A percentile compares a stretch with the other conserved stretches of the same genome.
These are phyloP conservation scores for Varanus komodoensis DNA, from an alignment of 2,113 vertebrate species.

Conservation along the genomic window DNA sequence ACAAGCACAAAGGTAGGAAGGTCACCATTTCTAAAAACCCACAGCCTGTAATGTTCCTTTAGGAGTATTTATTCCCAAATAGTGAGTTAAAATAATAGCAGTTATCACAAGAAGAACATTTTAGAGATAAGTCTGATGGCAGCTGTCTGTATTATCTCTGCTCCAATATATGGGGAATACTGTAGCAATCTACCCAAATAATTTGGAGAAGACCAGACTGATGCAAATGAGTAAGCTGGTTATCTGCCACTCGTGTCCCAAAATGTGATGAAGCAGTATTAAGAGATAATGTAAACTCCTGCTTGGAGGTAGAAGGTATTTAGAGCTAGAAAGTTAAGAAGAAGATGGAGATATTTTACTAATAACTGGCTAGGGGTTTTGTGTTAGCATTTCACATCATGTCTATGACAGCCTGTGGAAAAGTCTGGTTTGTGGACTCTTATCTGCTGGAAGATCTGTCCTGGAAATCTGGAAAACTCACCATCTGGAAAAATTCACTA, in stretches of 20 bases:
- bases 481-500: too few relatives aligned
- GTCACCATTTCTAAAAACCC: neutral
- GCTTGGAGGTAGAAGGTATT: constrained; percentile 9
- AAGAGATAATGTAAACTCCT: constrained; percentile 6
- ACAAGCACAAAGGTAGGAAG: neutral
- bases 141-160: neutral
- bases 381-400: neutral
- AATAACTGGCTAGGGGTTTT: too few relatives aligned
- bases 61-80: neutral
- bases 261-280: constrained; percentile 1
- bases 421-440: neutral
- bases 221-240: neutral
- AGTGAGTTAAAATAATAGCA: neutral
- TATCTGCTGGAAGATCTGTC: neutral
- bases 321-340: neutral
- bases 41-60: too few relatives aligned
- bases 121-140: neutral
- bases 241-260: neutral
- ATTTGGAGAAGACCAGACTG: neutral
- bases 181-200: neutral
- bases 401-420: neutral
- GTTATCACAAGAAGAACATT: too few relatives aligned
- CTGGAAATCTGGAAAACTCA: too few relatives aligned
- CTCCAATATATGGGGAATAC: neutral
- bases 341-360: neutral